Evolutionary conservation across 1,140 invertebrate genomes (phyloP), one percentile per base, ranked within the genome.

Genomic region (Conus betulinus): DNA sequence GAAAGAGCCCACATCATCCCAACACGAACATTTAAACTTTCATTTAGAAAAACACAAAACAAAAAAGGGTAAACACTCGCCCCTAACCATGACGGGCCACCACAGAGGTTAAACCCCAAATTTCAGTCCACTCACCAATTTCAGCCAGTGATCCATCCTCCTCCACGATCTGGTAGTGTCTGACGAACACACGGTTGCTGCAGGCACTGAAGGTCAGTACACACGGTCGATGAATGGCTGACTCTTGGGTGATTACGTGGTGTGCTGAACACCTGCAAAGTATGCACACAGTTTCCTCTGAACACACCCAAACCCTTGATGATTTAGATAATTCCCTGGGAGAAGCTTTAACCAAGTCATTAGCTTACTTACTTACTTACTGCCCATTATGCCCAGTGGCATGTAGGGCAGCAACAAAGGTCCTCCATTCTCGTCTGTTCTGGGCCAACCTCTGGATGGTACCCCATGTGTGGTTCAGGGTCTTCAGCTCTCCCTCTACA

Each of bases 211-310:
- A 99, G 27, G 97, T 98, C 91, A 98, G 98, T 0, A 99, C 97
- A 99, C 97, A 96, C 99, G 98, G 95, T 99, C 99, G 93, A 99
- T 97, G 94, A 99, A 99, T n/a, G 99, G 99, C 95, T 99, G 99
- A 95, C 98, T 99, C 95, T 99, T 99, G 13, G 99, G 96, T 99
- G 99, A 94, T 98, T 96, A 94, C 99, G 97, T 0, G 99, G 99
- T 0, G 98, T 98, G 27, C 97, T 97, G 96, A 99, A 99, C 90
- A 97, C 97, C 96, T 99, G 97, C 10, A 97, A 90, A 23, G 63
- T 20, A 89, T 76, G 71, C 60, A 87, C 51, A 60, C 51, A 25
- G 25, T 39, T 17, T n/a, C 39, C 20, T 55, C 25, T 71, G 15
- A 60, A 39, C 39, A 1, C 39, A 39, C 39, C 39, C 39, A 3